Evolutionary conservation across 1,140 invertebrate genomes (phyloP).

Genomic region (Cotesia glomerata): DNA sequence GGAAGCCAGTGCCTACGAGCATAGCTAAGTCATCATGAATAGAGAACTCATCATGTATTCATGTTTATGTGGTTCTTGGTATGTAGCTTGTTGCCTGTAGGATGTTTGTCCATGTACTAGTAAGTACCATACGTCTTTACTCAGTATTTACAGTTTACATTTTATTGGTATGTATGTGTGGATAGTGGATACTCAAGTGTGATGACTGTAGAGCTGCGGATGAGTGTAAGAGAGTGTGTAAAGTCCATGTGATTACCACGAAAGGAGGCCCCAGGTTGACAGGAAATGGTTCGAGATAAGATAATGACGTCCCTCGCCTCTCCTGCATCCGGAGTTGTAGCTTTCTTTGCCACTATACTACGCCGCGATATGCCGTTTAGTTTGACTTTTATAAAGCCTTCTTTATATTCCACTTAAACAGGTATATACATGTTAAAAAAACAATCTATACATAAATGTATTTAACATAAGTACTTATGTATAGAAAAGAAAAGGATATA

Average conservation of each 20-base stretch:
- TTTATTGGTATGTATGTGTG: not conserved
- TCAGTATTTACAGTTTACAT: no score
- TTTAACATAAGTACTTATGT: not conserved
- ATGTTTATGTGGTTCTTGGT: not conserved
- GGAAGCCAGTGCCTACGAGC: slow-evolving; percentile 29
- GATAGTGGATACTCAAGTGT: not conserved
- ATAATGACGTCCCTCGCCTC: slow-evolving; percentile 47
- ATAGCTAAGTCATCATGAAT: not conserved
- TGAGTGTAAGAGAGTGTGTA: not conserved
- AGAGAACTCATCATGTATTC: not conserved
- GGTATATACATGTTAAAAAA: slow-evolving; percentile 11
- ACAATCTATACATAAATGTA: not conserved
- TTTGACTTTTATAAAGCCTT: slow-evolving; percentile 30
- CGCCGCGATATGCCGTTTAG: not conserved
- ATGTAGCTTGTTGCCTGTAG: no score
- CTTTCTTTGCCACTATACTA: slow-evolving; percentile 21
- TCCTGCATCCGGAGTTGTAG: slow-evolving; percentile 35
- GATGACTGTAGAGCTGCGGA: not conserved
- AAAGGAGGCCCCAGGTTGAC: slow-evolving; percentile 49
- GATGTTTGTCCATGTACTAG: no score
- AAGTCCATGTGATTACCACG: slow-evolving; percentile 32
- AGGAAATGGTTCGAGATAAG: slow-evolving; percentile 56
- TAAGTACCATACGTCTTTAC: no score
- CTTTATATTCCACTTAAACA: slow-evolving; percentile 34
- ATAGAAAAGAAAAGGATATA: no score